Base-by-base conservation (phyloP, 2,113 vertebrate genomes). In the Atherinomorus stipes region DNA sequence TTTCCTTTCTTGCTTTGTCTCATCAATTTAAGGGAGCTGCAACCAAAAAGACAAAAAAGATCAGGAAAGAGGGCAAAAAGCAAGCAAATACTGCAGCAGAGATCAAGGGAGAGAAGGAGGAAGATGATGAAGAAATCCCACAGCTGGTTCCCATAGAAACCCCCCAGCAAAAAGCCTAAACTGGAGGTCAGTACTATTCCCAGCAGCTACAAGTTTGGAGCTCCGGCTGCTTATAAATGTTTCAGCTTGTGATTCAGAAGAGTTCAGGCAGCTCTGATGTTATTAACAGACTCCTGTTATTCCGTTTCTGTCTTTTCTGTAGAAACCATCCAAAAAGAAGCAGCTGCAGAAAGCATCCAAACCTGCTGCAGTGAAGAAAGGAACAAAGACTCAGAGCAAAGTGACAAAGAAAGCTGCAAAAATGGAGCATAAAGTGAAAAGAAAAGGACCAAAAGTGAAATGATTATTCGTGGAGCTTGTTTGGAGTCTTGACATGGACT, bases 131-230 rank as follows among this genome's bases (percentile, higher is more conserved):
- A 8, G 89, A 95, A 74, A 92, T 94, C 37, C 93, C 93, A 71
- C 77, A 92, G 51, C 88, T 95, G 62, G 91, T 94, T 84, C 90
- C 94, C 63, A 90, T 93, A 28, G 78, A 49, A 84, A 90, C 83
- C 0, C 86, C 86, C 88, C 0, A 10, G 4, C 52, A 93, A 94
- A 84, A 94, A 90, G 65, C 71, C 81, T 12, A 94, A 91, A 71
- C 28, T 76, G 59, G 59, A 91, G 93, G 94, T 94, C 37, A 64
- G 92, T 76, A 10, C 4, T 19, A 1, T 21, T 66, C 25, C 6
- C 51, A 59, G 47, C 52, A 67, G 19, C 40, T 34, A 0, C 21
- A 26, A 16, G 19, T 66, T 3, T 34, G 31, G 57, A 13, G 34
- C 34, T 49, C 34, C 12, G 9, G 37, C 7, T 7, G 3, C 16